Evolutionary conservation across 2,113 vertebrate species (phyloP), one percentile per base, ranked within the genome.

Genomic region (Steatornis caripensis): DNA sequence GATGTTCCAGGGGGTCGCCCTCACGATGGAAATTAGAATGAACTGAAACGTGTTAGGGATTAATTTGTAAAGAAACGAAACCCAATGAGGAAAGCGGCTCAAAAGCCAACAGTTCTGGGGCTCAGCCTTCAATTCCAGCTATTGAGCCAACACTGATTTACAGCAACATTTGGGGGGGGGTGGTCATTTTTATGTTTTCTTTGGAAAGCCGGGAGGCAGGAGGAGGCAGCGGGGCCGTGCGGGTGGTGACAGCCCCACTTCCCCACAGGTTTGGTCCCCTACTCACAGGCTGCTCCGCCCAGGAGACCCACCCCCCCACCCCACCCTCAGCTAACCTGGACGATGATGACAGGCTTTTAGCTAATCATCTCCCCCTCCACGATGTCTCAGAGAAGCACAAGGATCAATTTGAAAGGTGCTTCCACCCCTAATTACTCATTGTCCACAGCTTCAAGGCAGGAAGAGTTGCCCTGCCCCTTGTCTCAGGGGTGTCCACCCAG

Each of bases 41-140:
- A n/a, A n/a, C n/a, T 0, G 8, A 49, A n/a, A 24, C 1, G 1
- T 7, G 4, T 26, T 19, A 14, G 39, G 41, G 32, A 13, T 49
- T 41, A 23, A 69, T 5, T 16, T 17, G n/a, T 4, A 43, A 19
- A 41, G 17, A 43, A 69, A 34, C 27, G 20, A 55, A 92, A 16
- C 51, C 36, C 39, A 36, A 3, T 4, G 14, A 69, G 55, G 20
- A 34, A 69, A 55, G 11, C 1, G 5, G 11, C 19, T 45, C 10
- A 1, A 29, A 46, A 19, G 23, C 53, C 45, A 6, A 4, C 17
- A 11, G 29, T 3, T 21, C 22, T 4, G 61, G n/a, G 37, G 27
- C 27, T 45, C 1, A 24, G 12, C 36, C 39, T n/a, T 24, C 39
- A 3, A 1, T 37, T 12, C 32, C 2, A 7, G 36, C 3, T 4